Evolutionary conservation across 2,113 vertebrate species (phyloP).

Genomic region (Charadrius vociferus): DNA sequence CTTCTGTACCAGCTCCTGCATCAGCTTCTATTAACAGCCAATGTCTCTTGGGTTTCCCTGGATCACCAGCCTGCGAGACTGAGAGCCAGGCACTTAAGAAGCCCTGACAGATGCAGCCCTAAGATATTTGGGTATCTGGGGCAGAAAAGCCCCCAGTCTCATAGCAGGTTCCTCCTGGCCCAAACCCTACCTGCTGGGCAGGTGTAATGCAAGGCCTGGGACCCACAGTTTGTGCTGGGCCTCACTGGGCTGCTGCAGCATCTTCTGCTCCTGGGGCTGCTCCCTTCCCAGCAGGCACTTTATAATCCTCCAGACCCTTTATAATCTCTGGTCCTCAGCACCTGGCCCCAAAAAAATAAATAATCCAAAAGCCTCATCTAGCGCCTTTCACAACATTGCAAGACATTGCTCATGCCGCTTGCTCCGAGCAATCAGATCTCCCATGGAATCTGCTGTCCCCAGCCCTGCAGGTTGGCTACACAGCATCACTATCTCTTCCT

Average conservation of each 20-base stretch:
- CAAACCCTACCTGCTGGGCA: background rate
- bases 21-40: background rate
- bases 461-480: background rate
- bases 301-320: background rate
- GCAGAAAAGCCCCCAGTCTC: background rate
- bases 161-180: background rate
- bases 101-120: background rate
- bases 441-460: background rate
- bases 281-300: background rate
- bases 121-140: background rate
- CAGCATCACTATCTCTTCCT: background rate
- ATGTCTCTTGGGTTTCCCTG: background rate
- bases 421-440: fast-evolving
- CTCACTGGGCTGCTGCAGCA: background rate
- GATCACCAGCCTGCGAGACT: background rate
- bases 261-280: background rate
- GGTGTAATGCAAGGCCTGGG: fast-evolving
- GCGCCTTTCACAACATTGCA: background rate
- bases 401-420: fast-evolving
- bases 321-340: background rate
- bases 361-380: background rate
- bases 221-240: background rate
- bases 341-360: background rate
- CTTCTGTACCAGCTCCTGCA: background rate
- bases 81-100: background rate